Base-by-base conservation (phyloP, 2,797 vertebrate genomes). In the Myotis findleyi region DNA sequence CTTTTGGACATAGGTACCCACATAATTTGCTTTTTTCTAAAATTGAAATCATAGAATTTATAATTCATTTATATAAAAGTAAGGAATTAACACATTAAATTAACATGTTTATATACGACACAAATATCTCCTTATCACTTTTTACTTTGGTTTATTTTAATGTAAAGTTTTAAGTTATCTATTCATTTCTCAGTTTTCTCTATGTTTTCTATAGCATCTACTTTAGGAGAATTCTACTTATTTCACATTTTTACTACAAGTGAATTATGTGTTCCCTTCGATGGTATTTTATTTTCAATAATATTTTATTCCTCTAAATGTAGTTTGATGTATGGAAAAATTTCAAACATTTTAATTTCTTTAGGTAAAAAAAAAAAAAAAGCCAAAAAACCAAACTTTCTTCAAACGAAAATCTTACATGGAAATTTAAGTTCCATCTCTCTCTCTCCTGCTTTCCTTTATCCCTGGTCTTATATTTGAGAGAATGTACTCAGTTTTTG, bases 101-200 rank as follows among this genome's bases (percentile, higher is more conserved):
- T 44, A 3, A 44, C 44, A 44, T 44, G 55, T 64, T 71, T 18
- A 81, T n/a, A n/a, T 30, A 25, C 72, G 41, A 83, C 59, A 76
- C 12, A 93, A 25, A n/a, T 57, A 92, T 81, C 36, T 91, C 36
- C 36, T 36, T 53, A 41, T 14, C 14, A 88, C 59, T 59, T 91
- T 95, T 85, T 86, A 59, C 44, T 93, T 95, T 77, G 87, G 6
- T 13, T 95, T 57, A 86, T 85, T 86, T 82, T 86, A 3, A 90
- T 75, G 3, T 88, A 86, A 73, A 91, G 12, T 55, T 57, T 59
- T 47, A 83, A 59, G 51, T 53, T 49, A 76, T 87, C 13, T 75
- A 30, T 21, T 55, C 44, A 80, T 91, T 11, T 68, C 51, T 84
- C 49, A 55, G 9, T 79, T 36, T 93, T 94, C 66, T 20, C 10